phyloP scores from a whole-genome alignment of 2,888 invertebrate species.

The Trichopoda pennipes region DNA sequence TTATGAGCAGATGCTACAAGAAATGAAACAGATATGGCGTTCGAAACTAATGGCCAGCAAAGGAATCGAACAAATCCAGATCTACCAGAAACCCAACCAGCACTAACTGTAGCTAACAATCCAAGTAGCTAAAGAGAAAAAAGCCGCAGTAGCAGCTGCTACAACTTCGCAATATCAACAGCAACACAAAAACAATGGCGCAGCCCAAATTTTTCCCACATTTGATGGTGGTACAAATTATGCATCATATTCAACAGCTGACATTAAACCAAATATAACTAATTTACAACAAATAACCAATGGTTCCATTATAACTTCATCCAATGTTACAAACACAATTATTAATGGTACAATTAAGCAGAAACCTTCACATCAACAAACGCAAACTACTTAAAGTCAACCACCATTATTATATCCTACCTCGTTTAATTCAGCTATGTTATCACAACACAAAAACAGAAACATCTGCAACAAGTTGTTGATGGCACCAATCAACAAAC shows the following conservation, averaged over 20 bases:
- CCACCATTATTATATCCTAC: slow-evolving; percentile 77
- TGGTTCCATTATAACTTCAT: slow-evolving; percentile 54
- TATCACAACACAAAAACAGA: slow-evolving; percentile 75
- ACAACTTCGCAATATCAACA: slow-evolving; percentile 75
- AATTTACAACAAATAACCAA: slow-evolving; percentile 61
- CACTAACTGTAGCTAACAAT: slow-evolving; percentile 84
- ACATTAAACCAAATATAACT: slow-evolving; percentile 71
- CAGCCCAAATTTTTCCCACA: slow-evolving; percentile 58
- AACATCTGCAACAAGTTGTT: slow-evolving; percentile 49
- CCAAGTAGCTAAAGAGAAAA: slow-evolving; percentile 81
- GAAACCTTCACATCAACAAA: slow-evolving; percentile 70
- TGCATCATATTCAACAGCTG: slow-evolving; percentile 60
- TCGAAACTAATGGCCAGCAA: slow-evolving; percentile 93
- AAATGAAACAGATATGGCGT: slow-evolving; percentile 97
- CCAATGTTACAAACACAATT: slow-evolving; percentile 61
- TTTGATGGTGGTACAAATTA: slow-evolving; percentile 52
- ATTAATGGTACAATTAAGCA: slow-evolving; percentile 75
- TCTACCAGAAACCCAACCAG: slow-evolving; percentile 84
- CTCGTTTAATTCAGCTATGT: slow-evolving; percentile 67
- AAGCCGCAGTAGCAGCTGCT: slow-evolving; percentile 76
- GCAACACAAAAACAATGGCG: slow-evolving; percentile 65
- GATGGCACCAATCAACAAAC: slow-evolving; percentile 57
- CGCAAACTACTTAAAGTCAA: slow-evolving; percentile 70
- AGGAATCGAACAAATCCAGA: slow-evolving; percentile 90
- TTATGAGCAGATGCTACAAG: slow-evolving; percentile 97